Conservation (phyloP, 2,797 vertebrate genomes). For the Rhinogobio ventralis region DNA sequence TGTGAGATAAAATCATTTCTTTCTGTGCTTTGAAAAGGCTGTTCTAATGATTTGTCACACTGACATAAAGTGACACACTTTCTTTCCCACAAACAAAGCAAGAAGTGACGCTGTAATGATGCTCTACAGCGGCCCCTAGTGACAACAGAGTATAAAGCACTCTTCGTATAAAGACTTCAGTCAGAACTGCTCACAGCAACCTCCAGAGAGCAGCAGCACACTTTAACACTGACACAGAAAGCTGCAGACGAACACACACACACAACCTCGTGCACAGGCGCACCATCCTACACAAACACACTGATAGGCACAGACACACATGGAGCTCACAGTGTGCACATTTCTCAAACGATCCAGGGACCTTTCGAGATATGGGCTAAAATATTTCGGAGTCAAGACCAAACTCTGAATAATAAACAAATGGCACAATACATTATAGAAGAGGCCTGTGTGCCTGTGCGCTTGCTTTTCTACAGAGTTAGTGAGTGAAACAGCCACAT, state of each 20-base stretch:
- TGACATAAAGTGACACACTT: conserved; percentile 15
- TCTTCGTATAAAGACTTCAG: not conserved
- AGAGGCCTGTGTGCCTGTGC: conserved; percentile 2
- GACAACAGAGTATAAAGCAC: not conserved
- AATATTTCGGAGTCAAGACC: conserved; percentile 49
- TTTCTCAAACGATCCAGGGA: conserved; percentile 32
- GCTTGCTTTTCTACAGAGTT: conserved; percentile 18
- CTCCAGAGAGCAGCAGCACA: conserved; percentile 60
- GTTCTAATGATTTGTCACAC: not conserved
- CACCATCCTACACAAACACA: conserved; percentile 16
- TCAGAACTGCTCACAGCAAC: conserved; percentile 10
- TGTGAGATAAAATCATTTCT: not conserved
- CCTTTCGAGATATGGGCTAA: conserved; percentile 49
- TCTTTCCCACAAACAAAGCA: not conserved
- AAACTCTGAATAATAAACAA: conserved; percentile 62
- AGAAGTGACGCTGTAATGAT: not conserved
- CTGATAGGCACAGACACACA: conserved; percentile 40
- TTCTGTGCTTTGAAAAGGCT: not conserved
- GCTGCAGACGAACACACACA: not conserved
- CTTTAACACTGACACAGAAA: conserved; percentile 33
- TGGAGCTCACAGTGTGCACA: conserved; percentile 23
- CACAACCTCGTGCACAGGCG: not conserved
- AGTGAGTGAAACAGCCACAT: conserved; percentile 28
- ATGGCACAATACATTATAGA: conserved; percentile 59
- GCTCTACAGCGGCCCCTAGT: conserved; percentile 23